Evolutionary conservation across 2,797 vertebrate genomes (phyloP), one percentile per base, ranked within the genome.

Genomic region (Squalus acanthias): DNA sequence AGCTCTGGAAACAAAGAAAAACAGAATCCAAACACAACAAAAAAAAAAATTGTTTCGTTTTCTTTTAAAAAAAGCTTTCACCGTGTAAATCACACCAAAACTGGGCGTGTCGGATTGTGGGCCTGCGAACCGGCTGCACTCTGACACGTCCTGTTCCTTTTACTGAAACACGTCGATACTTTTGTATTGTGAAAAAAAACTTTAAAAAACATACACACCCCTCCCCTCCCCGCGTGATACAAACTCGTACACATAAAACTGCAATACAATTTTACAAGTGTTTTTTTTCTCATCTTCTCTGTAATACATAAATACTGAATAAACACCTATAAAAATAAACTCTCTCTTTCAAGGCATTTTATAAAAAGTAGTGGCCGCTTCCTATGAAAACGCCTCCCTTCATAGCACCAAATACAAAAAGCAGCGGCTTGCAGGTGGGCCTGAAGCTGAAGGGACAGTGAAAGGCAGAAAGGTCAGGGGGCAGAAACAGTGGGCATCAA

Each of bases 241-340:
- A 95, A 95, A 95, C 94, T 93, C 63, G 9, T 69, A 93, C 91
- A 95, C 94, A 57, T 74, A 74, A 95, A 95, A 95, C 94, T 57
- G 50, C 70, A 95, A 95, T 95, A 95, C 94, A 72, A 95, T 76
- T 95, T 92, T 74, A 95, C 94, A 72, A 76, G 70, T 95, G 94
- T 95, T 76, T 53, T 60, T 92, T 92, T 95, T 74, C 67, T 95
- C 69, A 53, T 95, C 96, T 9, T 96, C 96, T 92, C 89, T 92
- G 72, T 92, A 72, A 98, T 98, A 98, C 98, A 98, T 98, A 98
- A 98, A 98, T 98, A 98, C 98, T 98, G 98, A 98, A 98, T 98
- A 98, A 97, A 98, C 98, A 98, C 97, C 98, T 98, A 98, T 97
- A 98, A 98, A 98, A 98, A 98, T 98, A 98, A 98, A 98, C 97